phyloP scores from a whole-genome alignment of 2,888 invertebrate species.

The Lasius platythorax region DNA sequence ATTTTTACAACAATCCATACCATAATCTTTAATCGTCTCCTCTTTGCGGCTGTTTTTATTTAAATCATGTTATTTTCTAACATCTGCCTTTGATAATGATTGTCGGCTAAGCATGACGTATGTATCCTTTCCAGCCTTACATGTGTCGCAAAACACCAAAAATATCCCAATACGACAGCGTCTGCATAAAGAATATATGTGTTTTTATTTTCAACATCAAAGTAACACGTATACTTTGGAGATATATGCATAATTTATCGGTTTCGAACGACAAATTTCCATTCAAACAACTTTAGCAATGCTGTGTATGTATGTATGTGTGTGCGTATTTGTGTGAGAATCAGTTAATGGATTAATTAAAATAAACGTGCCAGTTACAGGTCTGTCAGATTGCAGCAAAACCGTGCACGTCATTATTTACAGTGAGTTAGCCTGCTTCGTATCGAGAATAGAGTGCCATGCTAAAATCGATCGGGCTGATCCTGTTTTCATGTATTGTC shows the following conservation, averaged over 20 bases:
- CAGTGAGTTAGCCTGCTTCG: constrained; percentile 35
- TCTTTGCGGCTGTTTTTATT: background rate
- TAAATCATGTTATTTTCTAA: background rate
- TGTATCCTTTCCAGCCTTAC: background rate
- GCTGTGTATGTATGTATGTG: background rate
- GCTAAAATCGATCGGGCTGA: constrained; percentile 42
- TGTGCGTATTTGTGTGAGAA: background rate
- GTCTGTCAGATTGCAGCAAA: constrained; percentile 27
- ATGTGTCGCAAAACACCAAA: constrained; percentile 2
- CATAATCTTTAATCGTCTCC: background rate
- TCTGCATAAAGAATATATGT: background rate
- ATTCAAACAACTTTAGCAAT: constrained; percentile 6
- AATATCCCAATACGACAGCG: background rate
- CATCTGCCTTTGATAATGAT: background rate
- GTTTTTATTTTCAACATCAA: constrained; percentile 17
- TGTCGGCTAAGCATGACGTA: too few relatives aligned
- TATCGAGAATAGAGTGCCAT: constrained; percentile 18
- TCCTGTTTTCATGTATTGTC: constrained; percentile 46
- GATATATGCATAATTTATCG: background rate
- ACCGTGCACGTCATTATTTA: constrained; percentile 49
- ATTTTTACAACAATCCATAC: too few relatives aligned
- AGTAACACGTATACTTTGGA: background rate
- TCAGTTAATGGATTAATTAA: constrained; percentile 40
- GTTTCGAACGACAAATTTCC: constrained; percentile 10
- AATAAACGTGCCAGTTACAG: constrained; percentile 42